Evolutionary conservation across 2,797 vertebrate genomes (phyloP), one percentile per base, ranked within the genome.

Genomic region (Danionella dracula): DNA sequence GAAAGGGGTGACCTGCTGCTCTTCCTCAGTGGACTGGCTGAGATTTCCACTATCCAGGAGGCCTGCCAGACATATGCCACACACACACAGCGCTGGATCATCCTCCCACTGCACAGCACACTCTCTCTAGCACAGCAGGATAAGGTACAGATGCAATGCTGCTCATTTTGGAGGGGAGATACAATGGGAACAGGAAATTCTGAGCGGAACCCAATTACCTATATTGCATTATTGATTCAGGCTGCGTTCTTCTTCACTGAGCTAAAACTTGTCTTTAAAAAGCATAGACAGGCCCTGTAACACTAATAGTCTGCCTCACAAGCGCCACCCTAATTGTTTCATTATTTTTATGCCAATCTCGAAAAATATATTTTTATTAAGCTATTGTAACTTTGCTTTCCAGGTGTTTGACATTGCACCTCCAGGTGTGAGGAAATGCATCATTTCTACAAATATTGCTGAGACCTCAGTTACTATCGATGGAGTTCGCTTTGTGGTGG

Each of bases 391-490:
- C 23, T 27, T 37, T 66, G 0, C 37, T 45, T 2, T 38, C 12
- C 56, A 96, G 95, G 95, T 97, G 7, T 98, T 97, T 20, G 94
- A 96, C 0, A 79, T 95, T 13, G 46, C 93, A 0, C 95, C 95
- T 3, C 82, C 91, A 0, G 93, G 92, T 0, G 92, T 97, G 48
- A 89, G 94, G 11, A 98, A 98, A 55, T 97, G 95, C 82, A 95
- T 98, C 63, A 91, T 97, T 60, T 89, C 94, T 13, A 98, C 95
- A 55, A 97, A 98, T 79, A 94, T 98, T 0, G 94, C 95, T 0
- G 95, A 98, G 80, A 98, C 95, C 0, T 98, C 94, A 0, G 94
- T 98, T 31, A 98, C 95, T 8, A 97, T 98, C 1, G 95, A 97
- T 0, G 94, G 95, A 0, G 90, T 97, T 1, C 93, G 93, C 45